Percentiles rank a stretch among this genome's conserved stretches.
Evolutionary conservation across 2,888 invertebrate species (phyloP).

Genomic region (Noctua pronuba): DNA sequence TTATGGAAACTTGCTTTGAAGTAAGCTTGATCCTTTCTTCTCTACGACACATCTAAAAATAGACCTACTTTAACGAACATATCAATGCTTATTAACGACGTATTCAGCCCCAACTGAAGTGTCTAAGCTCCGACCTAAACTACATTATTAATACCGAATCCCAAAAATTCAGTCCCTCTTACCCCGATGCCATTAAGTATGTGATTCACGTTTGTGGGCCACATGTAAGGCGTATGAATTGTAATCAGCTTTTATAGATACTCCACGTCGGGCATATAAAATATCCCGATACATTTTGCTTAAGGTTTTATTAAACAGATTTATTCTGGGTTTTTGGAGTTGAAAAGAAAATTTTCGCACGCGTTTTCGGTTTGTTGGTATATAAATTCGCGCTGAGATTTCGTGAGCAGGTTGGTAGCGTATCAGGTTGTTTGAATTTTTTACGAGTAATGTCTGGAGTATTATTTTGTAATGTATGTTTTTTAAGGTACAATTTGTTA

Average conservation of each 20-base stretch:
- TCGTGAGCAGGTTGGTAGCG: not conserved
- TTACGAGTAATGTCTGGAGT: not conserved
- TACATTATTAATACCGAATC: slow-evolving; percentile 18
- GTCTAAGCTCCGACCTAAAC: slow-evolving; percentile 21
- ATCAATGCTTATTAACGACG: slow-evolving; percentile 12
- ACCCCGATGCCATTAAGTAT: slow-evolving; percentile 48
- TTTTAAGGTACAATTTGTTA: not conserved
- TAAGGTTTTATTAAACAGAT: slow-evolving; percentile 55
- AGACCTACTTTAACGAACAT: not conserved
- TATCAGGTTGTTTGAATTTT: not conserved
- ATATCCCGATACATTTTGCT: slow-evolving; percentile 54
- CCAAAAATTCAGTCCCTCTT: slow-evolving; percentile 29
- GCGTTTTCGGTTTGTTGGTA: slow-evolving; percentile 28
- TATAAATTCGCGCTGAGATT: slow-evolving; percentile 33
- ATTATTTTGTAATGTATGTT: not conserved
- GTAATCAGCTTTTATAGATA: slow-evolving; percentile 62
- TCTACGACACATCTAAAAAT: not conserved
- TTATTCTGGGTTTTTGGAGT: slow-evolving; percentile 56
- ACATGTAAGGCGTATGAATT: slow-evolving; percentile 59
- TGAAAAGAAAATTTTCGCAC: slow-evolving; percentile 51
- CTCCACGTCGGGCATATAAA: slow-evolving; percentile 59
- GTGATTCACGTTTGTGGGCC: slow-evolving; percentile 53
- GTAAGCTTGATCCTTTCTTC: not conserved
- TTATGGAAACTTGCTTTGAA: not conserved
- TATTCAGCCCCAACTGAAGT: slow-evolving; percentile 12